Evolutionary conservation across 1,140 invertebrate species (phyloP).

Genomic region (Condylostylus longicornis): DNA sequence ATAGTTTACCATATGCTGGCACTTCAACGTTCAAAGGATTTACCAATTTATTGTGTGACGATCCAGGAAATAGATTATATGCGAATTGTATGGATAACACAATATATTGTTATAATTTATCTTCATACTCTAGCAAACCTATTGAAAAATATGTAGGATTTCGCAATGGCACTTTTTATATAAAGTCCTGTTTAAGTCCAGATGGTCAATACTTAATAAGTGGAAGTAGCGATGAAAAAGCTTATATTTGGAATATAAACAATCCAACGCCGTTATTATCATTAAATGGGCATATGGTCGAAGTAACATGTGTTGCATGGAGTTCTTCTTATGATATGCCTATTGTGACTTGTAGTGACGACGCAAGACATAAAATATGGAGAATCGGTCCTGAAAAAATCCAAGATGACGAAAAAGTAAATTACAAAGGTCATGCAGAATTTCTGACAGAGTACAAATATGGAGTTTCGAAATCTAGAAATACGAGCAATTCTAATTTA

Average conservation of each 20-base stretch:
- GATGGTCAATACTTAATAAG: constrained; percentile 65
- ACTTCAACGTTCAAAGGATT: constrained; percentile 54
- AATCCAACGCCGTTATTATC: constrained; percentile 48
- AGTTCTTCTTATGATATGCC: constrained; percentile 36
- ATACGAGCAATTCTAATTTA: constrained; percentile 1
- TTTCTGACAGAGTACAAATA: constrained; percentile 20
- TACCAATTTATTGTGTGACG: constrained; percentile 61
- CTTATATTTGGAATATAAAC: constrained; percentile 67
- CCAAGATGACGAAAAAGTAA: constrained; percentile 33
- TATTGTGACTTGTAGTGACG: constrained; percentile 67
- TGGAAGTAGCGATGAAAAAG: constrained; percentile 68
- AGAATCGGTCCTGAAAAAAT: constrained; percentile 41
- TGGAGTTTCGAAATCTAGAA: too few relatives aligned
- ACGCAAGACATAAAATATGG: constrained; percentile 63
- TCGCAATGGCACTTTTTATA: constrained; percentile 63
- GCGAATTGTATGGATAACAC: constrained; percentile 73
- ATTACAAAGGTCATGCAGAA: constrained; percentile 39
- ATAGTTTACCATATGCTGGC: constrained; percentile 53
- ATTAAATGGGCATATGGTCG: constrained; percentile 56
- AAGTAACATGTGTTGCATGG: constrained; percentile 77
- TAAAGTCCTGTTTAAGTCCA: constrained; percentile 62
- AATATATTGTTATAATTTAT: constrained; percentile 71
- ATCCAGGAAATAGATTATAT: constrained; percentile 50
- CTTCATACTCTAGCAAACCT: constrained; percentile 50
- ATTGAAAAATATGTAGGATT: constrained; percentile 48